phyloP scores from a whole-genome alignment of 2,797 vertebrate genomes.

The Danio kyathit region DNA sequence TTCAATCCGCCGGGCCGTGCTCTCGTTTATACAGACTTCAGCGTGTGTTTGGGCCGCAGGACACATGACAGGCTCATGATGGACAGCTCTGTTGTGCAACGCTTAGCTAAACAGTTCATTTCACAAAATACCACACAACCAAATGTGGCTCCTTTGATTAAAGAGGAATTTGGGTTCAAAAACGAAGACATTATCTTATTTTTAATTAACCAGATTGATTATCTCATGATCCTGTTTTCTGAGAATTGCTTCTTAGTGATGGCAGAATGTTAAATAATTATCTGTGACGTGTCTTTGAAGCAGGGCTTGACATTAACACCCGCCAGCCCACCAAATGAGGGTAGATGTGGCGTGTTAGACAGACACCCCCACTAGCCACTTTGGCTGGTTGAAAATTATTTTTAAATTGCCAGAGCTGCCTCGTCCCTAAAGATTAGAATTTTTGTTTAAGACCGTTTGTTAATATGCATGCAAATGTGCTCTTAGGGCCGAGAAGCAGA shows the following conservation, averaged over 20 bases:
- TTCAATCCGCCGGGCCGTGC: constrained; percentile 16
- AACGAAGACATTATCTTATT: not conserved
- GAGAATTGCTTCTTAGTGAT: not conserved
- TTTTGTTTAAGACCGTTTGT: no score
- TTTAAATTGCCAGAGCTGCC: no score
- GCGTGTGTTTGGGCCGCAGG: constrained; percentile 6
- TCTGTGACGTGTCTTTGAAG: not conserved
- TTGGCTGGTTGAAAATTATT: no score
- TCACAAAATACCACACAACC: constrained; percentile 1
- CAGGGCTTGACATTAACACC: no score
- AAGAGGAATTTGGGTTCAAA: not conserved
- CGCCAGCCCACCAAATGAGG: no score
- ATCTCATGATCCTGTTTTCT: not conserved
- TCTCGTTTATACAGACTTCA: constrained; percentile 20
- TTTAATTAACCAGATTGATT: constrained; percentile 3
- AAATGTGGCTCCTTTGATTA: constrained; percentile 19
- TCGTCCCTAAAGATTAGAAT: no score
- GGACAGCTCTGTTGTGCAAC: constrained; percentile 25
- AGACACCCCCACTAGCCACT: no score
- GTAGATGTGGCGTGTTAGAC: no score
- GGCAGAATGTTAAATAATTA: not conserved
- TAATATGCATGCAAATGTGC: no score
- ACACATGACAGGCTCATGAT: constrained; percentile 26
- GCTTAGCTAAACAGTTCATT: constrained; percentile 37
- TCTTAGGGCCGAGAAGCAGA: no score